Evolutionary conservation across 1,140 invertebrate species (phyloP), one percentile per base, ranked within the genome.

Genomic region (Oppia nitens): DNA sequence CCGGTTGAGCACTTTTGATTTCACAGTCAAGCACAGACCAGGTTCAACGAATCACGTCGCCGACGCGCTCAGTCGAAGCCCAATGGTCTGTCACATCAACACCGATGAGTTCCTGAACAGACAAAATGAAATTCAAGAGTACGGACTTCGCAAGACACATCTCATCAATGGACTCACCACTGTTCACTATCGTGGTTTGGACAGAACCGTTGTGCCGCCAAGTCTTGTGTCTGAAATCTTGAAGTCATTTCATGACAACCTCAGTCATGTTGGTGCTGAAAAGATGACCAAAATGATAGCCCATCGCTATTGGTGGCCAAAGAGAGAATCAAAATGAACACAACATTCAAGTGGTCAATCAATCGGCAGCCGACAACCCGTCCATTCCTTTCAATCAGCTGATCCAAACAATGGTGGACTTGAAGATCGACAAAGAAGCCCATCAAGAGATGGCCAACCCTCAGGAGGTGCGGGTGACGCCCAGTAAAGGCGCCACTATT

Each of bases 61-160:
- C 3, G 62, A 63, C 27, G 23, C 20, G 2, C 20, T 63, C 2
- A 62, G 60, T 11, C 17, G 62, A 52, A 17, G n/a, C 11, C 58
- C 58, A 1, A 24, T 55, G 3, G 25, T 53, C 14, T 75, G 60
- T 68, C 71, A 9, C 17, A 6, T 40, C 32, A 40, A 6, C 32
- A 40, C 32, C 32, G 32, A 40, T 9, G 32, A 40, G n/a, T 40
- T 17, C 17, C 32, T 9, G 17, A 48, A 57, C 21, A 20, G 2
- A 2, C 3, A 47, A 2, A 47, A 57, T 4, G 55, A 17, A 24
- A 20, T 4, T 12, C n/a, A n/a, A n/a, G n/a, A n/a, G n/a, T n/a
- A n/a, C n/a, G n/a, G n/a, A n/a, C n/a, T n/a, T n/a, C n/a, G n/a
- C n/a, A n/a, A n/a, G n/a, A n/a, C n/a, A n/a, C n/a, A n/a, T n/a